Evolutionary conservation across 2,888 invertebrate species (phyloP).

Genomic region (Eucriotettix oculatus): DNA sequence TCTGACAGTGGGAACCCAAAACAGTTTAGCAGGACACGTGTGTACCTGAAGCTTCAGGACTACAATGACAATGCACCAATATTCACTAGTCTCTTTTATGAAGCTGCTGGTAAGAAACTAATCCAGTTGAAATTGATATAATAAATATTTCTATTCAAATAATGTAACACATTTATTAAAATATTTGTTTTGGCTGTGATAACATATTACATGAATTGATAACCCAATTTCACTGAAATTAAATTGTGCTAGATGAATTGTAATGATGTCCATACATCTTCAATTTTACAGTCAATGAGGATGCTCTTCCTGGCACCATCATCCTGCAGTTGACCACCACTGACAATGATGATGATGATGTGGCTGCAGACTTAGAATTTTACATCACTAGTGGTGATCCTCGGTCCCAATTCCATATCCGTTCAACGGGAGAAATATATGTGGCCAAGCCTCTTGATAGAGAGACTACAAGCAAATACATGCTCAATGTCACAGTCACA

Average conservation of each 20-base stretch:
- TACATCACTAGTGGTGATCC: slow-evolving; percentile 72
- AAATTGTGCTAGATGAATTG: too few relatives aligned
- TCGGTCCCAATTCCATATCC: slow-evolving; percentile 70
- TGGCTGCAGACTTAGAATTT: slow-evolving; percentile 51
- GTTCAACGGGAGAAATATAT: slow-evolving; percentile 71
- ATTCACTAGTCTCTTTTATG: slow-evolving; percentile 50
- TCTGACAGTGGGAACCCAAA: slow-evolving; percentile 58
- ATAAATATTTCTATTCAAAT: too few relatives aligned
- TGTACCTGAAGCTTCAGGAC: slow-evolving; percentile 67
- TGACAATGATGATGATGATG: slow-evolving; percentile 46
- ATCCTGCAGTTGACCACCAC: slow-evolving; percentile 44
- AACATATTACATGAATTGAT: too few relatives aligned
- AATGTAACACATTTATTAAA: too few relatives aligned
- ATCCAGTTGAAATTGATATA: not conserved
- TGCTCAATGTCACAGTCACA: slow-evolving; percentile 67
- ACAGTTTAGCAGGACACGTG: slow-evolving; percentile 51
- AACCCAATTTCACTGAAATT: too few relatives aligned
- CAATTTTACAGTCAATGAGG: slow-evolving; percentile 42
- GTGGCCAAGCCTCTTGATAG: slow-evolving; percentile 69
- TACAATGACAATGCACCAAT: slow-evolving; percentile 82
- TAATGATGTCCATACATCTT: too few relatives aligned
- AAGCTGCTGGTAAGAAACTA: slow-evolving; percentile 30
- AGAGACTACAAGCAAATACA: slow-evolving; percentile 56
- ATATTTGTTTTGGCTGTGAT: too few relatives aligned
- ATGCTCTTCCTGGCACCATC: slow-evolving; percentile 60